These are phyloP conservation scores for Neostethus bicornis DNA, from an alignment of 2,797 vertebrate genomes.

Conservation along the genomic window DNA sequence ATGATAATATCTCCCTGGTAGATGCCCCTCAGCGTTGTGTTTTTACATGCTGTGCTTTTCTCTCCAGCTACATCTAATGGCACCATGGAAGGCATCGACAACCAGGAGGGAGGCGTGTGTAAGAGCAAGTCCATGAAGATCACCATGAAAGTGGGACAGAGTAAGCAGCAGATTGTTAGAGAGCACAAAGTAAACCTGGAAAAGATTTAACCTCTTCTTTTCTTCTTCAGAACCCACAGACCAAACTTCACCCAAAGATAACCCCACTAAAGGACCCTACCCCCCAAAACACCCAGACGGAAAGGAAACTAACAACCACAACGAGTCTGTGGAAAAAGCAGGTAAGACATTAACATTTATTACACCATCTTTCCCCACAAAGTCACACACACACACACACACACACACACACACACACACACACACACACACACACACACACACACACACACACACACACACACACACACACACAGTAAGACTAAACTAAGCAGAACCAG, in stretches of 20 bases:
- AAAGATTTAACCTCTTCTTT: neutral
- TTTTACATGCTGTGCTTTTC: constrained; percentile 9
- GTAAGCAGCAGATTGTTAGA: constrained; percentile 79
- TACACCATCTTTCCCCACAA: too few species aligned
- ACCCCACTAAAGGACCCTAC: constrained; percentile 83
- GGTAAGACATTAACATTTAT: too few species aligned
- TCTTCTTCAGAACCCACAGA: constrained; percentile 86
- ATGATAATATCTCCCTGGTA: too few species aligned
- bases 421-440: too few species aligned
- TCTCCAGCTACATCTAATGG: constrained; percentile 94
- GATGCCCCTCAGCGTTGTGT: too few species aligned
- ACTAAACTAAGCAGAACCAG: too few species aligned
- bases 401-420: too few species aligned
- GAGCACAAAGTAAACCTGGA: too few species aligned
- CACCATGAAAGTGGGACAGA: constrained; percentile 99
- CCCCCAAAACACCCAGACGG: constrained; percentile 85
- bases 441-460: too few species aligned
- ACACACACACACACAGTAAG: too few species aligned
- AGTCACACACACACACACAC: too few species aligned
- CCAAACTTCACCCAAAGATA: constrained; percentile 83
- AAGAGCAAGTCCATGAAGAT: constrained; percentile 99
- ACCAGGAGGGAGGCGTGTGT: constrained; percentile 98
- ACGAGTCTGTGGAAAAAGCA: constrained; percentile 72
- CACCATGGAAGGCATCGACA: constrained; percentile 97
- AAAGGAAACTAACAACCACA: constrained; percentile 81